Evolutionary conservation across 2,113 vertebrate species (phyloP).

Genomic region (Galbula dea): DNA sequence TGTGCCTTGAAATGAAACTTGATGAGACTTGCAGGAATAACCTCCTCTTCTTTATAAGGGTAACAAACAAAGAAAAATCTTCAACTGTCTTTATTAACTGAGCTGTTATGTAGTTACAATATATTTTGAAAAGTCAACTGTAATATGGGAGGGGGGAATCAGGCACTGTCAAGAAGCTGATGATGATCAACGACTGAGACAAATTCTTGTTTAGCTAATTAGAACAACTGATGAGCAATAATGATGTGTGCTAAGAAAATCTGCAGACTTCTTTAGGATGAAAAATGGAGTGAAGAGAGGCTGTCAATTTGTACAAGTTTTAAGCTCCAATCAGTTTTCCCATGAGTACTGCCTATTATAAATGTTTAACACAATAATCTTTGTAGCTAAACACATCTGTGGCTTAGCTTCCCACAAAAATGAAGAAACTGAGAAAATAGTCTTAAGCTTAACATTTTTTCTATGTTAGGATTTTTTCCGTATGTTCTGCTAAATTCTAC

Average conservation of each 20-base stretch:
- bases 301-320: conserved; percentile 78
- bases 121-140: background rate
- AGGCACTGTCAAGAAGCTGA: conserved; percentile 79
- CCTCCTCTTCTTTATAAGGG: background rate
- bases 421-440: conserved; percentile 64
- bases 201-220: conserved; percentile 85
- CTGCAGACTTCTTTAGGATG: conserved; percentile 83
- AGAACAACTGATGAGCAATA: conserved; percentile 86
- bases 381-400: no score
- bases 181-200: conserved; percentile 85
- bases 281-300: conserved; percentile 82
- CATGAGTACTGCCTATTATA: conserved; percentile 70
- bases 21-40: background rate
- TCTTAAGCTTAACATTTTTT: conserved; percentile 61
- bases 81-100: conserved; percentile 18
- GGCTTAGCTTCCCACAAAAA: conserved; percentile 60
- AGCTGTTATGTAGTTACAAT: conserved; percentile 26
- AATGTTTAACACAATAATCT: conserved; percentile 71
- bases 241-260: conserved; percentile 82
- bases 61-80: background rate
- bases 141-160: background rate
- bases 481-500: conserved; percentile 41
- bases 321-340: conserved; percentile 76
- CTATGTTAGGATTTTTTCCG: conserved; percentile 30
- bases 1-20: background rate